phyloP scores from a whole-genome alignment of 2,797 vertebrate species.

The Vespertilio murinus region DNA sequence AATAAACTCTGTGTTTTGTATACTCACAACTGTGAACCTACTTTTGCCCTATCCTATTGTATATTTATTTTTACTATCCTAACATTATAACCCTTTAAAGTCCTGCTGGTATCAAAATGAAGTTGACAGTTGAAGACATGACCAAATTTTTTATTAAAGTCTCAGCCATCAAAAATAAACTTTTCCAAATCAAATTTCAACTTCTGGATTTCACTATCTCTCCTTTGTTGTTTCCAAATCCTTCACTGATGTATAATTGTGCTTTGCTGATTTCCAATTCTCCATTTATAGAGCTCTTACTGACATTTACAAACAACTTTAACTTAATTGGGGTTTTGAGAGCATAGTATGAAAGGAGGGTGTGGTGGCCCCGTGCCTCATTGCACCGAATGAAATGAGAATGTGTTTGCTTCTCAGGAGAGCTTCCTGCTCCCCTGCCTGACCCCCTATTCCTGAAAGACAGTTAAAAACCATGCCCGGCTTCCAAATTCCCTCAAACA shows the following conservation, averaged over 20 bases:
- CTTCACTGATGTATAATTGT: background rate
- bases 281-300: background rate
- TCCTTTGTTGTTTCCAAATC: constrained; percentile 33
- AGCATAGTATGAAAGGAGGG: too few species aligned
- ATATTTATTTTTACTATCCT: background rate
- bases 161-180: constrained; percentile 21
- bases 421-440: background rate
- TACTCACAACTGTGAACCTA: too few species aligned
- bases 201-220: background rate
- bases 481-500: constrained; percentile 42
- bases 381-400: background rate
- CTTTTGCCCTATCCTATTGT: too few species aligned
- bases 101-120: background rate
- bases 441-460: constrained; percentile 26
- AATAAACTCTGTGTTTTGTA: too few species aligned
- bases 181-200: background rate
- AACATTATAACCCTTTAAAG: background rate
- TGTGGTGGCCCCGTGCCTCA: background rate
- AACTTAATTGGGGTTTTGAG: background rate
- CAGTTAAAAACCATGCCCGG: background rate
- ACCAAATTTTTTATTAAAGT: constrained; percentile 3
- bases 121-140: background rate
- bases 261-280: background rate
- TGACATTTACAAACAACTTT: background rate
- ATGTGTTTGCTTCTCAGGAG: background rate